Conservation (phyloP, 2,113 vertebrate species). For the Catharus minimus region DNA sequence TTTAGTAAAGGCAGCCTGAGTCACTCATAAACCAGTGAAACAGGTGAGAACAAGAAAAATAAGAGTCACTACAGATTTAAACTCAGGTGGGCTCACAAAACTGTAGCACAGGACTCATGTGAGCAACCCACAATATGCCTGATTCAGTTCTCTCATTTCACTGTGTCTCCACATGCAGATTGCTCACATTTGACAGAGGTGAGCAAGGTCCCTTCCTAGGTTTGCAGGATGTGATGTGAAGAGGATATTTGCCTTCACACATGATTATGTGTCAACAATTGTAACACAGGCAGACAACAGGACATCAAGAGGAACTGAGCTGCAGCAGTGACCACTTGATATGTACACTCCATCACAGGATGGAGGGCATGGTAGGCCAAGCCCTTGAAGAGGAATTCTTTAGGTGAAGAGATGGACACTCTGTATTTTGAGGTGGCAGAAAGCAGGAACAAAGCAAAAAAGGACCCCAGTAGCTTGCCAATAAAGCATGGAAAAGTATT, state of each 20-base stretch:
- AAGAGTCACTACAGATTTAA: not conserved
- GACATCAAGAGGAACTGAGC: not conserved
- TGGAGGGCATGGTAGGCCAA: not conserved
- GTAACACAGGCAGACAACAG: not conserved
- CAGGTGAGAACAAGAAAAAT: not conserved
- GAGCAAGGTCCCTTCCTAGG: not conserved
- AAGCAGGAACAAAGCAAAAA: not conserved
- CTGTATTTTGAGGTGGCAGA: not conserved
- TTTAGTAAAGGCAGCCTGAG: not conserved
- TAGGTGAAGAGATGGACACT: not conserved
- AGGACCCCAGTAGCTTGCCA: not conserved
- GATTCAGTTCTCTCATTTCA: not conserved
- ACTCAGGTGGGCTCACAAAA: not conserved
- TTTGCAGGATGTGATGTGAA: not conserved
- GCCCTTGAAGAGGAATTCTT: not conserved
- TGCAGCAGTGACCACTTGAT: not conserved
- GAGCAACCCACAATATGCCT: not conserved
- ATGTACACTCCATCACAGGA: not conserved
- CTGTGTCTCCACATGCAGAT: not conserved
- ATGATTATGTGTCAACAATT: not conserved
- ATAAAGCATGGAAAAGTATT: not conserved
- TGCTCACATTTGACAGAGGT: not conserved
- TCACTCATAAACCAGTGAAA: not conserved
- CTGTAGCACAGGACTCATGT: not conserved
- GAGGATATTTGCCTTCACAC: not conserved